Base-by-base conservation (phyloP, 2,888 invertebrate genomes). In the Timema podura region DNA sequence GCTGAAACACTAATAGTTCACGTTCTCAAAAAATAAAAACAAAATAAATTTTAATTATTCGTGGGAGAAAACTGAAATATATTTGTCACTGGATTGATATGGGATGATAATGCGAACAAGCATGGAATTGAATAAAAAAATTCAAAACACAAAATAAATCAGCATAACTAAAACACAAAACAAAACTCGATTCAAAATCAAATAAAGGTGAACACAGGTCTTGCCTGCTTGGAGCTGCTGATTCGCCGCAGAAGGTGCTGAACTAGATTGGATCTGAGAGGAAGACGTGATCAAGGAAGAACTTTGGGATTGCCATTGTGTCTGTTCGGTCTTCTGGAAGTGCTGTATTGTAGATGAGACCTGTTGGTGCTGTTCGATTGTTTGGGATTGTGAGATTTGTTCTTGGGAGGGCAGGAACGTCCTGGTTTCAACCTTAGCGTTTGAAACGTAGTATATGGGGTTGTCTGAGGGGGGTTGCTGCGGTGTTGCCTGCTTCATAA, bases 191-290 rank as follows among this genome's bases (percentile, higher is more conserved):
- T n/a, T n/a, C 48, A 64, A 67, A 64, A 66, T 64, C 45, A 48
- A 67, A n/a, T n/a, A n/a, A n/a, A n/a, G n/a, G n/a, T n/a, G n/a
- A n/a, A n/a, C n/a, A n/a, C n/a, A 69, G 68, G 67, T 68, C 73
- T 74, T 73, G 73, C 73, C 73, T n/a, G n/a, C n/a, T n/a, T n/a
- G 65, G 64, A 67, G 73, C 69, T 72, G 72, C 68, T 72, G 65
- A 48, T 61, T 68, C 66, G 57, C 70, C 67, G 69, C 68, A 64
- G 70, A 49, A 30, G 70, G 15, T 30, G 69, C 61, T 66, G 70
- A 46, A 57, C 73, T 72, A 48, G 65, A 65, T 65, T 68, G 72
- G 46, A 64, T 57, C 59, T 48, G 65, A 51, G 46, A 10, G 9
- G 61, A 5, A 13, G 61, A 61, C 10, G 61, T 44, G n/a, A n/a